Base-by-base conservation (phyloP, 2,888 invertebrate species). In the Theodoxus fluviatilis region DNA sequence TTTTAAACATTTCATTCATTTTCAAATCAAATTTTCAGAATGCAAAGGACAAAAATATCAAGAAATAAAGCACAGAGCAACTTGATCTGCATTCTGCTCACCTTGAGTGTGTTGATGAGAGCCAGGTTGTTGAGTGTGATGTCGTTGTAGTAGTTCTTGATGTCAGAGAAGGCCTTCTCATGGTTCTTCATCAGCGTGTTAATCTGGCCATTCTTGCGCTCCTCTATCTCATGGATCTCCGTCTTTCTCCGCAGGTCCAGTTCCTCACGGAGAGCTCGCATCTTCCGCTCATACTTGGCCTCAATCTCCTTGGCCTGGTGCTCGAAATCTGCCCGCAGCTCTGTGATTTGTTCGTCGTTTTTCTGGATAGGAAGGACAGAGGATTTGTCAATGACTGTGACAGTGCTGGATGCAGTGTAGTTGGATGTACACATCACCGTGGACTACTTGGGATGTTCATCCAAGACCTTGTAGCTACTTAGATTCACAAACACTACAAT, bases 101-200 rank as follows among this genome's bases (percentile, higher is more conserved):
- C 92, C 89, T 96, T 97, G 43, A 97, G 89, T 78, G 94, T 94
- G 84, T 93, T 93, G 72, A 97, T 96, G 1, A 97, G 89, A 0
- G 95, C 94, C 76, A 97, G 89, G 88, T 97, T 97, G 86, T 96
- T 96, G 18, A 95, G 89, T 0, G 95, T 95, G 68, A 97, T 96
- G 81, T 96, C 95, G 82, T 96, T 96, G 84, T 96, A 98, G 88
- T 96, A 97, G 86, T 93, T 94, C 86, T 96, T 96, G 88, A 97
- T 92, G 85, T 96, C 94, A 57, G 91, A 90, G 84, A 95, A 94
- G 0, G 94, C 93, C 78, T 91, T 91, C 75, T 95, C 94, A 83
- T 98, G 96, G 81, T 93, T 92, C 77, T 86, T 86, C 75, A 94
- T 93, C 72, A 97, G 87, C 49, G 92, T 92, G 12, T 92, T 91